Base-by-base conservation (phyloP, 2,888 invertebrate species). In the Xylota sylvarum region DNA sequence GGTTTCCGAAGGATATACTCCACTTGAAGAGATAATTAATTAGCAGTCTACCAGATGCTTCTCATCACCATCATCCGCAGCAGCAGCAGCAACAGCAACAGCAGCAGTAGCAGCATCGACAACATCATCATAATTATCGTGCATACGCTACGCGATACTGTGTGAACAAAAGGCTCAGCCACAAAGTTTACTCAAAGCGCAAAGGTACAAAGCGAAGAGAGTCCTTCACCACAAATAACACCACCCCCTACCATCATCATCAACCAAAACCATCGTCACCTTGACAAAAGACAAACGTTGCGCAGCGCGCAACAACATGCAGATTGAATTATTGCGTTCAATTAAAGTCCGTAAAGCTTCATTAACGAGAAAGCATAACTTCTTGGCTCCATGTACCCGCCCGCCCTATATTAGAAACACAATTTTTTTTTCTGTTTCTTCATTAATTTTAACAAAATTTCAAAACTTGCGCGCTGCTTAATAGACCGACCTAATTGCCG, bases 401-500 rank as follows among this genome's bases (percentile, higher is more conserved):
- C 40, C 30, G 9, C 17, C 4, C 40, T 30, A 1, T 9, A n/a
- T 27, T 35, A 27, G 43, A 69, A 64, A 37, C 35, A 58, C 23
- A 2, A 2, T 27, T 43, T 32, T 76, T 81, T 74, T 58, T 69
- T 46, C 69, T 27, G 19, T 46, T 64, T 58, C 65, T 85, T 85
- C 80, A 80, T 85, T 80, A 80, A 80, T 85, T 80, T 85, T 55
- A 74, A 72, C 70, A 60, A 72, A 80, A 80, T 76, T 85, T 80
- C 40, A 70, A 85, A 85, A 70, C 43, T 76, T 55, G 65, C 55
- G 48, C 50, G 19, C 65, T 80, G 76, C 85, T 85, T 85, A 85
- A 85, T 80, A 85, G 76, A 85, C 85, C 85, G 55, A 60, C 70
- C 76, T 85, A 85, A 85, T 80, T 85, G 80, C 85, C 76, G 85